Evolutionary conservation across 2,113 vertebrate species (phyloP), one percentile per base, ranked within the genome.

Genomic region (Alethe castanea): DNA sequence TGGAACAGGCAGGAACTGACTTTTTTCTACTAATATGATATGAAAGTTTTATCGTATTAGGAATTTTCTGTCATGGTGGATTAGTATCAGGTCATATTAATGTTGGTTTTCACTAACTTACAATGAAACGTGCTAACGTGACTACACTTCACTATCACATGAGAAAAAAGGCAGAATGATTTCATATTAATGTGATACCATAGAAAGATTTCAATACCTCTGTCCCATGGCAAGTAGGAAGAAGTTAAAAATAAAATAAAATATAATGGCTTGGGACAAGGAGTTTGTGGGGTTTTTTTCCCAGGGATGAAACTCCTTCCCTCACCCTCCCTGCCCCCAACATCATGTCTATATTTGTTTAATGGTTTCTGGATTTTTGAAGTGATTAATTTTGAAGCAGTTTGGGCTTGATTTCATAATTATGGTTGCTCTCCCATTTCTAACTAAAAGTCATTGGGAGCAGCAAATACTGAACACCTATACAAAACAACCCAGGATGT

Each of bases 41-140:
- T 97, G 97, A 98, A 98, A 97, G 97, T 97, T 98, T 97, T 96
- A 97, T 98, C 94, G 81, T 95, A 97, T 97, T 97, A 97, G 97
- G 97, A 97, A 97, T 97, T 97, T 98, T 96, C 96, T 97, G 97
- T 98, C 98, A 95, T 69, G 60, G 93, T 85, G 61, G 86, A 98
- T 98, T 97, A 98, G 88, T 91, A 95, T 98, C 96, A 97, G 82
- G 69, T 95, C 91, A 92, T 85, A 96, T 98, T 97, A 98, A 96
- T 1, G 76, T 95, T 97, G 29, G 17, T 87, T 96, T 96, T 96
- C 96, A 93, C 95, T 97, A 97, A 98, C 96, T 88, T 97, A 90
- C 86, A 95, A 88, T 96, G 97, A 97, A 98, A 97, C 97, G 95
- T 97, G 97, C 90, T 97, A 98, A 94, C 84, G 57, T 96, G 92